Evolutionary conservation across 2,113 vertebrate genomes (phyloP).

Genomic region (Prietella phreatophila): DNA sequence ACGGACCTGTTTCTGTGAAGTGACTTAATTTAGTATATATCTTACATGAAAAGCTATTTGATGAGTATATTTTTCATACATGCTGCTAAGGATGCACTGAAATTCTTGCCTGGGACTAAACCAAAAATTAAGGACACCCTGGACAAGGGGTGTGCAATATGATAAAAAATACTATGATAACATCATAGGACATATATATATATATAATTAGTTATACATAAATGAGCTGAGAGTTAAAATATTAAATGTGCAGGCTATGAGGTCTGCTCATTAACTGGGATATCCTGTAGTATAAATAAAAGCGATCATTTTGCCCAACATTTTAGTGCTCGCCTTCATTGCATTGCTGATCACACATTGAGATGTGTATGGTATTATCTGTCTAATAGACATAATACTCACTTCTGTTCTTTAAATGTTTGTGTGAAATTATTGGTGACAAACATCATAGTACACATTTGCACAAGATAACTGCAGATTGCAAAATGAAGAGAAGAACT

Average conservation of each 20-base stretch:
- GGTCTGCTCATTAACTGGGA: not conserved
- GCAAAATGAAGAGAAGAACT: not conserved
- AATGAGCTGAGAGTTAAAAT: not conserved
- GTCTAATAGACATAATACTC: not conserved
- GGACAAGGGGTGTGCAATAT: not conserved
- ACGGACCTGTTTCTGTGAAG: not conserved
- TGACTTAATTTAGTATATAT: not conserved
- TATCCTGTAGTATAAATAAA: not conserved
- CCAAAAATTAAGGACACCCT: not conserved
- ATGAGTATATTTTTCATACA: not conserved
- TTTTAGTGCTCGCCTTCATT: not conserved
- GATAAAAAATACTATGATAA: not conserved
- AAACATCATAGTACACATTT: not conserved
- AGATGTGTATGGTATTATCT: not conserved
- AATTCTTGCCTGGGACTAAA: not conserved
- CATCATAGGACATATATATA: too few relatives aligned
- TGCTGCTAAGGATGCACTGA: not conserved
- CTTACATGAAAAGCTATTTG: not conserved
- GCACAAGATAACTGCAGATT: not conserved
- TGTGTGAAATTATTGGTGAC: not conserved
- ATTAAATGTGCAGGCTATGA: not conserved
- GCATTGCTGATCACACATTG: not conserved
- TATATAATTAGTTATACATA: not conserved
- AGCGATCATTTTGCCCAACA: not conserved
- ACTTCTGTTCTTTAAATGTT: not conserved